Percentiles rank a stretch among this genome's conserved stretches.
phyloP scores from a whole-genome alignment of 2,888 invertebrate genomes.

The Micropterix aruncella region DNA sequence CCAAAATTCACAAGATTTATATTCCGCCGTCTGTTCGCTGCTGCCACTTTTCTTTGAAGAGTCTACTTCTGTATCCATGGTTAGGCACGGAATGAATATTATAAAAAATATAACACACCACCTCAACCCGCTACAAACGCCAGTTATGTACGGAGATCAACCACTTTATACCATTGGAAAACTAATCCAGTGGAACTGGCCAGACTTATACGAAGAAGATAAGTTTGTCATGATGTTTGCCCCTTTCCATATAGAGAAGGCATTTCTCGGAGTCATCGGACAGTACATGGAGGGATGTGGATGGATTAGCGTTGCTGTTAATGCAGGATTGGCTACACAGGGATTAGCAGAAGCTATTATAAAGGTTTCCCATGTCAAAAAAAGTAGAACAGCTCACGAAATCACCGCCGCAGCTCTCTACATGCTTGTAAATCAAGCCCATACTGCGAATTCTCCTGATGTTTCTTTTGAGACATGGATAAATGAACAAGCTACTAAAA shows the following conservation, averaged over 20 bases:
- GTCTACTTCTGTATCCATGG: constrained; percentile 2
- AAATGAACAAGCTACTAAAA: constrained; percentile 4
- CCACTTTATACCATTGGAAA: constrained; percentile 6
- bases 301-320: constrained; percentile 5
- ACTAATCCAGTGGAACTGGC: constrained; percentile 6
- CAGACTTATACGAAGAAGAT: constrained; percentile 6
- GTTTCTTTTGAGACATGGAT: constrained; percentile 5
- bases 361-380: constrained; percentile 6
- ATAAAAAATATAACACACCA: too few species aligned
- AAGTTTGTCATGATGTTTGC: constrained; percentile 7
- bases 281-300: constrained; percentile 6
- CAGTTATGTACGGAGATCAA: constrained; percentile 6
- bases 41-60: constrained; percentile 3
- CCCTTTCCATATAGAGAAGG: constrained; percentile 6
- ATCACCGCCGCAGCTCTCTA: constrained; percentile 6
- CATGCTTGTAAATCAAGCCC: constrained; percentile 6
- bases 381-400: constrained; percentile 6
- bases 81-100: constrained; percentile 2
- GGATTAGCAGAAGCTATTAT: constrained; percentile 5
- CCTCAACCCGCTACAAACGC: constrained; percentile 6
- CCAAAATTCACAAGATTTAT: too few species aligned
- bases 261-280: constrained; percentile 6
- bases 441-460: constrained; percentile 5
- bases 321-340: constrained; percentile 5
- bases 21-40: too few species aligned